These are phyloP conservation scores for Stenotaenia linearis DNA, from an alignment of 2,888 invertebrate species.

Conservation along the genomic window DNA sequence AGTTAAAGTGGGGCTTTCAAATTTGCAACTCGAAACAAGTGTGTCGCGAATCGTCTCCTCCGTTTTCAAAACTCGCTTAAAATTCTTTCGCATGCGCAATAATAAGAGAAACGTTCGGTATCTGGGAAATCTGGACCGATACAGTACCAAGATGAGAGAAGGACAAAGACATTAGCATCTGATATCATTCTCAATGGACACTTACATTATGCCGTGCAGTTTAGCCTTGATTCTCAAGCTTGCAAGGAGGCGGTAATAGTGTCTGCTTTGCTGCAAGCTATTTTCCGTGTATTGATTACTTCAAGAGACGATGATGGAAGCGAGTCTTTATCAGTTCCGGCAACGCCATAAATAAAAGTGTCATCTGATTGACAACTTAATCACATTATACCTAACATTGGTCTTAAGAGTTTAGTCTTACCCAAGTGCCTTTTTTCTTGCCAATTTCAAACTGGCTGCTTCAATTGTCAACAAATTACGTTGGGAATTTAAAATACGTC, in stretches of 20 bases:
- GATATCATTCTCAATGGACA: not conserved
- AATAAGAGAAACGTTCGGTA: not conserved
- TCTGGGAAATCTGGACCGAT: not conserved
- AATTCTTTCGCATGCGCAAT: not conserved
- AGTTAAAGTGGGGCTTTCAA: not conserved
- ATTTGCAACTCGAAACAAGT: not conserved
- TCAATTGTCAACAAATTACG: not conserved
- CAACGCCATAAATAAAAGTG: not conserved
- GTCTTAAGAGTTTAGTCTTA: not conserved
- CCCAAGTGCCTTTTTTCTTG: not conserved
- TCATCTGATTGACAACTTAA: not conserved
- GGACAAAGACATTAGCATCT: not conserved
- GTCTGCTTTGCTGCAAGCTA: not conserved
- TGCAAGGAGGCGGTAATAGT: not conserved
- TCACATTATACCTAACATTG: not conserved
- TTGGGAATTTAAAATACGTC: not conserved
- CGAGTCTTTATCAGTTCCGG: not conserved
- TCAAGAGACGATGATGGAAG: not conserved
- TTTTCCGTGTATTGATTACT: not conserved
- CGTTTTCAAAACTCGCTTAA: too few species aligned
- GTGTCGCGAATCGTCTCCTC: too few species aligned
- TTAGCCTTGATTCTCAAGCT: not conserved
- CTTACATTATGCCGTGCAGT: not conserved
- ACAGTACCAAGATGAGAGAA: not conserved
- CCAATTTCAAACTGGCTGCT: not conserved